These are phyloP conservation scores for Antechinus stuartii DNA, from an alignment of 2,113 vertebrate species.

Conservation along the genomic window DNA sequence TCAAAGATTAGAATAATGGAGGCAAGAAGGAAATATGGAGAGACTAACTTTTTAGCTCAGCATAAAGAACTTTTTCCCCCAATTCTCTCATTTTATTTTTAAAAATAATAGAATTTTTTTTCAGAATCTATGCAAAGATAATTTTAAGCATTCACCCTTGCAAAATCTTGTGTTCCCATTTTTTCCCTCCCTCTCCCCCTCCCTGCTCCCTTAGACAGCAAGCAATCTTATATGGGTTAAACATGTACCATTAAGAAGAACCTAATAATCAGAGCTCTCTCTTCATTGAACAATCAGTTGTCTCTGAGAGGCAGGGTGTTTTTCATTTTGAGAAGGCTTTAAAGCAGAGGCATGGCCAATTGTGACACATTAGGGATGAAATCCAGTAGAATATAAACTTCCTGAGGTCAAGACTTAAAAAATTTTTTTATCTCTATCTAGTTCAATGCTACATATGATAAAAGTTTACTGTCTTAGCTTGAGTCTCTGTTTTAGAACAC, in stretches of 20 bases:
- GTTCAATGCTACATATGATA: background rate
- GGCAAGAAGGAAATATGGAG: background rate
- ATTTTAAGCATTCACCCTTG: too few relatives aligned
- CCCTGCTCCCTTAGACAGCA: too few relatives aligned
- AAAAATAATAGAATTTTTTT: too few relatives aligned
- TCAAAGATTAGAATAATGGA: background rate
- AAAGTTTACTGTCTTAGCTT: background rate
- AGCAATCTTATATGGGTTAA: too few relatives aligned
- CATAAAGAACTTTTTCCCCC: background rate
- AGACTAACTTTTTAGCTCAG: background rate
- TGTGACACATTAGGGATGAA: background rate
- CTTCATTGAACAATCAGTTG: background rate
- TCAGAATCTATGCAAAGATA: too few relatives aligned
- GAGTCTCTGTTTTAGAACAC: background rate
- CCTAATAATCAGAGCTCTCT: background rate
- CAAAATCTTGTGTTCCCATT: too few relatives aligned
- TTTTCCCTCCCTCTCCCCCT: too few relatives aligned
- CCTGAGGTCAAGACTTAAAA: background rate
- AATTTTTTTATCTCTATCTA: background rate
- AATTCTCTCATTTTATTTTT: too few relatives aligned
- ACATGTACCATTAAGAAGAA: background rate
- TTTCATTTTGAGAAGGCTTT: background rate
- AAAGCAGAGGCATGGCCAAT: background rate
- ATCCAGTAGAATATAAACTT: background rate
- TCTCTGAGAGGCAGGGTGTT: background rate